phyloP scores from a whole-genome alignment of 2,797 vertebrate species.

The Lacerta viridis region DNA sequence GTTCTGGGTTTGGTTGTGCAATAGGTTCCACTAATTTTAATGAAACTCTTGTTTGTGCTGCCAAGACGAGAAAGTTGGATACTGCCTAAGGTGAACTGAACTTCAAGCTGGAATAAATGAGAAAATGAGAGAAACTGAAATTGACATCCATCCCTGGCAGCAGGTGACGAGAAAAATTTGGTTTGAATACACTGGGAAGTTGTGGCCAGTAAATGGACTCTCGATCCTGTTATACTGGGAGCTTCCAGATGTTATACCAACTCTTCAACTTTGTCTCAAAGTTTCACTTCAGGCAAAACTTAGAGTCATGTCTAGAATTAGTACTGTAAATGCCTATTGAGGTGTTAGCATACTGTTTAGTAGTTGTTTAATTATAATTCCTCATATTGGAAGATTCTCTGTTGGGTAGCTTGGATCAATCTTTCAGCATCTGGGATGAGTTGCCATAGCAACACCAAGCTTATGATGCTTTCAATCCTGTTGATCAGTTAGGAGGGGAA shows the following conservation, averaged over 20 bases:
- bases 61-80: too few species aligned
- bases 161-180: too few species aligned
- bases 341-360: not conserved
- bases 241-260: not conserved
- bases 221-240: not conserved
- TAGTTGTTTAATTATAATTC: slow-evolving; percentile 46
- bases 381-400: slow-evolving; percentile 52
- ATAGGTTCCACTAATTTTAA: not conserved
- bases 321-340: not conserved
- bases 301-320: not conserved
- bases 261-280: not conserved
- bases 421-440: slow-evolving; percentile 66
- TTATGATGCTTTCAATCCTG: slow-evolving; percentile 76
- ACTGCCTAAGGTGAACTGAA: too few species aligned
- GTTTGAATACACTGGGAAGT: too few species aligned
- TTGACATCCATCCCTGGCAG: too few species aligned
- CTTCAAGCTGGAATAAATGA: too few species aligned
- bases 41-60: not conserved
- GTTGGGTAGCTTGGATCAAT: slow-evolving; percentile 68
- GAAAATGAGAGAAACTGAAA: too few species aligned
- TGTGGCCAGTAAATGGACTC: not conserved
- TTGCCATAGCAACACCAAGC: slow-evolving; percentile 76
- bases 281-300: not conserved
- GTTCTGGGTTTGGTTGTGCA: not conserved
- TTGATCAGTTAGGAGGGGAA: slow-evolving; percentile 73